Evolutionary conservation across 2,113 vertebrate genomes (phyloP).

Genomic region (Mesocricetus auratus): DNA sequence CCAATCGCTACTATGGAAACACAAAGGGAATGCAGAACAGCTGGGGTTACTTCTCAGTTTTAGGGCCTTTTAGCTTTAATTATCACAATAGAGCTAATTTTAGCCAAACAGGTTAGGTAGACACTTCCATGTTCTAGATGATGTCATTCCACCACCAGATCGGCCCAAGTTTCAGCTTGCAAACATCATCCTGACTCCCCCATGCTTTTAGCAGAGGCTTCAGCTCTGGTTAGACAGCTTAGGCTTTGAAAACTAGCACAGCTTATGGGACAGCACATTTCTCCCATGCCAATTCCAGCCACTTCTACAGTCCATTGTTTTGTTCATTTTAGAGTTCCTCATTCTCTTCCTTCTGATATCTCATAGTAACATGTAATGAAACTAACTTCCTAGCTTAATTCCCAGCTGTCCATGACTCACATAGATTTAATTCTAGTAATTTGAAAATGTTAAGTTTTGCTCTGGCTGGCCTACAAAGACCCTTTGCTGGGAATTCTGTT

Average conservation of each 20-base stretch:
- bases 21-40: background rate
- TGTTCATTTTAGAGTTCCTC: background rate
- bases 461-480: background rate
- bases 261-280: background rate
- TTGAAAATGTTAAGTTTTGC: background rate
- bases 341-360: conserved; percentile 12
- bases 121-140: background rate
- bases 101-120: too few relatives aligned
- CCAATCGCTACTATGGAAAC: background rate
- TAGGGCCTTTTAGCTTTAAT: background rate
- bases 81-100: background rate
- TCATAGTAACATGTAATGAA: background rate
- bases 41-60: background rate
- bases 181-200: background rate
- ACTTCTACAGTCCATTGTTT: background rate
- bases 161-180: background rate
- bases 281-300: background rate
- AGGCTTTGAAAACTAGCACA: background rate
- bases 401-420: background rate
- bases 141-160: background rate
- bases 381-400: conserved; percentile 5
- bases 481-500: background rate
- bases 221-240: background rate
- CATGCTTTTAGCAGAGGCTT: background rate
- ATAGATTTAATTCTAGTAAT: background rate